Evolutionary conservation across 2,113 vertebrate species (phyloP).

Genomic region (Hiodon alosoides): DNA sequence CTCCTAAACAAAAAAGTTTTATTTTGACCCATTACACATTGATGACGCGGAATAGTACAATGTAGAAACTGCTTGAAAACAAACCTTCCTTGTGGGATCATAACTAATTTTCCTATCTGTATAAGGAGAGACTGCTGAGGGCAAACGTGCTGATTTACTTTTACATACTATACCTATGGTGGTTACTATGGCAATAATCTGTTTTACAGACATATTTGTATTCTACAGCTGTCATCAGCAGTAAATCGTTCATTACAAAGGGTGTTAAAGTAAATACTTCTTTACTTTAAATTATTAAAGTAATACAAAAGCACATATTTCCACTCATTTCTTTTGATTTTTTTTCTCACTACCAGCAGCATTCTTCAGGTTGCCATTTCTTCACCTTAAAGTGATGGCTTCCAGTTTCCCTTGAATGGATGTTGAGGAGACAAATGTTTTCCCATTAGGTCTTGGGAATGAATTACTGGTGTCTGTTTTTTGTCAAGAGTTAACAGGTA

Average conservation of each 20-base stretch:
- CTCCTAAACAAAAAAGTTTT: conserved; percentile 34
- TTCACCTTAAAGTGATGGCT: conserved; percentile 80
- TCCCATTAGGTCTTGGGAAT: conserved; percentile 60
- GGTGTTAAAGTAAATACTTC: neutral
- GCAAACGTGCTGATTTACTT: conserved; percentile 46
- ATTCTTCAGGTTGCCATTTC: conserved; percentile 78
- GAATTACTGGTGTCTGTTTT: conserved; percentile 5
- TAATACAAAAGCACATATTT: conserved; percentile 43
- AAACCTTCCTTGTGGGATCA: conserved; percentile 48
- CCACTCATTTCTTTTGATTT: conserved; percentile 47
- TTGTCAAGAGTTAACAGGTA: conserved; percentile 9
- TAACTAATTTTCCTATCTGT: conserved; percentile 48
- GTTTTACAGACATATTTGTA: conserved; percentile 66
- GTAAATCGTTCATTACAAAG: conserved; percentile 80
- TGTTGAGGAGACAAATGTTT: conserved; percentile 66
- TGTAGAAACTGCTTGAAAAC: conserved; percentile 47
- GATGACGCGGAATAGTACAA: conserved; percentile 41
- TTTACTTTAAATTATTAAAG: conserved; percentile 60
- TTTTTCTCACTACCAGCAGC: conserved; percentile 63
- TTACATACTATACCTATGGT: conserved; percentile 72
- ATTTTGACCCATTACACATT: conserved; percentile 48
- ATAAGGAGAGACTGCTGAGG: conserved; percentile 52
- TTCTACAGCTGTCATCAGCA: conserved; percentile 71
- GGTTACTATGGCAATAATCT: conserved; percentile 91
- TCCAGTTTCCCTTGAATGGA: conserved; percentile 79